Base-by-base conservation (phyloP, 23 tunicate species). In the Botrylloides violaceus region DNA sequence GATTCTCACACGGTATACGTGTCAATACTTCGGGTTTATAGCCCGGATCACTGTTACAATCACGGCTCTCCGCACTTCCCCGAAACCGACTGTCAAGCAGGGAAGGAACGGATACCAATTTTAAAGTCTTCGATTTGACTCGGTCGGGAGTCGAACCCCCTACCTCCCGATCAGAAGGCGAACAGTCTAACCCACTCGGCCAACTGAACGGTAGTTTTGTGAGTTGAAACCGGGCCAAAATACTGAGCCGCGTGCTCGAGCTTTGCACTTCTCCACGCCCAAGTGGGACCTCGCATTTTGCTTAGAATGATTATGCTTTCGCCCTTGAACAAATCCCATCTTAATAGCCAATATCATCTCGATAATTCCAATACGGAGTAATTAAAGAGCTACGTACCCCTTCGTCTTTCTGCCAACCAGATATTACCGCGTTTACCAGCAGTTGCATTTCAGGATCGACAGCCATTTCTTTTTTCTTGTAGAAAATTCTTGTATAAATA, bases 191-290 rank as follows among this genome's bases (percentile, higher is more conserved):
- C n/a, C n/a, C n/a, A n/a, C n/a, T n/a, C n/a, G n/a, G n/a, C n/a
- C n/a, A n/a, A n/a, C n/a, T n/a, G n/a, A n/a, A n/a, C n/a, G n/a
- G n/a, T n/a, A n/a, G n/a, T n/a, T n/a, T n/a, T n/a, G n/a, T n/a
- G n/a, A n/a, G n/a, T n/a, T n/a, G n/a, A 80, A 72, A 9, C 85
- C 23, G 18, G 85, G 78, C 85, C 78, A 80, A 72, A 33, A 72
- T 30, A 76, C 24, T 28, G 50, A 35, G 18, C 74, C 75, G 28
- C 86, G 28, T 3, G 86, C 80, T n/a, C 80, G 64, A 2, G 66
- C 26, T 57, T 81, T 81, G 65, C 80, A 65, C 35, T 81, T 81
- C 30, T 62, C 62, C 34, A 73, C 66, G 39, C 86, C 86, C 22
- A 81, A 48, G 36, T 73, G 80, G 24, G 64, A 4, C 3, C 26